Percentiles rank a stretch among this genome's conserved stretches.
These are phyloP conservation scores for Mobula hypostoma DNA, from an alignment of 2,113 vertebrate genomes.

Conservation along the genomic window DNA sequence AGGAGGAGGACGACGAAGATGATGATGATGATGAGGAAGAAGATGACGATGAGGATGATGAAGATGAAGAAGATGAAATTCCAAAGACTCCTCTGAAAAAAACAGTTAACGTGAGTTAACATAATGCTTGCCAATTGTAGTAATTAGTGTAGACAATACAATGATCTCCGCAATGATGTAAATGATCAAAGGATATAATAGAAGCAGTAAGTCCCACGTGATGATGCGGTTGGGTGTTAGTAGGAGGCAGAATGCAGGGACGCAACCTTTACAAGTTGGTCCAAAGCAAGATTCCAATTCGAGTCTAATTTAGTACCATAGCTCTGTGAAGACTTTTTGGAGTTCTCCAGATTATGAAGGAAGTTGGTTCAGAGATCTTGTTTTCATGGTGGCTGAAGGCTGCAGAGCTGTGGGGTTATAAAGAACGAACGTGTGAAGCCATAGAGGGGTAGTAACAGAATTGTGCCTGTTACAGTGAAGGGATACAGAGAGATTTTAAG, in stretches of 20 bases:
- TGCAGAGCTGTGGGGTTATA: neutral
- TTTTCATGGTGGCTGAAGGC: neutral
- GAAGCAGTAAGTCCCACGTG: neutral
- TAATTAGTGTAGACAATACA: neutral
- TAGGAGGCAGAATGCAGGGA: neutral
- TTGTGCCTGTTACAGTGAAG: no score
- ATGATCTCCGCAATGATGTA: neutral
- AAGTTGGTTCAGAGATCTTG: neutral
- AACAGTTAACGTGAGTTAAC: neutral
- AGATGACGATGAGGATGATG: neutral
- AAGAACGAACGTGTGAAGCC: neutral
- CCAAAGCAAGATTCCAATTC: neutral
- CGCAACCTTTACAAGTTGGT: neutral
- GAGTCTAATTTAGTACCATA: neutral
- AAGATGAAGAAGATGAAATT: neutral
- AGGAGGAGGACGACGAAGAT: neutral
- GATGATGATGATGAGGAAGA: neutral
- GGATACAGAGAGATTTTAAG: no score
- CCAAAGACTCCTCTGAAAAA: neutral
- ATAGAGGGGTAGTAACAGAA: neutral
- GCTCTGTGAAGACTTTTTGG: neutral
- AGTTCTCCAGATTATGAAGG: neutral
- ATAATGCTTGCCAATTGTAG: neutral
- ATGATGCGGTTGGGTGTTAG: neutral
- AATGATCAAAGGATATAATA: neutral